Conservation (phyloP, 2,113 vertebrate species). For the Gopherus flavomarginatus region DNA sequence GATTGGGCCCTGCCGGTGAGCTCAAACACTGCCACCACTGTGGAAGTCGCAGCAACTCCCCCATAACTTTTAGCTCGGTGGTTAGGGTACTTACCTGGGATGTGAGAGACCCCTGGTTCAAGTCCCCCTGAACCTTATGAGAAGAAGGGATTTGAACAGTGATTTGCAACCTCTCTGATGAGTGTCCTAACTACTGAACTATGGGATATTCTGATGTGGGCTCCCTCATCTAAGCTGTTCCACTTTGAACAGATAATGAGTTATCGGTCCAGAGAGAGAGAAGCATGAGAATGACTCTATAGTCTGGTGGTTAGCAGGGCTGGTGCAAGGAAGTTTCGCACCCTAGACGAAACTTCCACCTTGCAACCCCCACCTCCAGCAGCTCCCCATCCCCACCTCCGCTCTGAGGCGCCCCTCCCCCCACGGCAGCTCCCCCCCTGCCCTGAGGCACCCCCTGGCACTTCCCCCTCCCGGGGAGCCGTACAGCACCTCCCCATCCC, state of each 20-base stretch:
- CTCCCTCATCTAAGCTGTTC: background rate
- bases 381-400: too few relatives aligned
- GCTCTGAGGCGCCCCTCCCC: too few relatives aligned
- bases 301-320: background rate
- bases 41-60: too few relatives aligned
- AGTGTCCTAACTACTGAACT: background rate
- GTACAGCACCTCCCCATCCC: too few relatives aligned
- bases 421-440: too few relatives aligned
- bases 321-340: too few relatives aligned
- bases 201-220: background rate
- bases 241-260: background rate
- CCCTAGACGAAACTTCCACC: too few relatives aligned
- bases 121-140: background rate
- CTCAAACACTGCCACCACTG: background rate
- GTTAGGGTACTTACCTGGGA: background rate
- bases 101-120: background rate
- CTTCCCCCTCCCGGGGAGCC: too few relatives aligned
- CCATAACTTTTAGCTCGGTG: background rate
- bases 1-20: background rate
- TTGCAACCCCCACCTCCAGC: too few relatives aligned
- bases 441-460: too few relatives aligned
- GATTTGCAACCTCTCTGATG: rapidly evolving
- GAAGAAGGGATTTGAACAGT: background rate
- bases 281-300: background rate
- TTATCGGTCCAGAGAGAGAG: background rate